These are phyloP conservation scores for Lycia hirtaria DNA, from an alignment of 2,888 invertebrate genomes.

Conservation along the genomic window DNA sequence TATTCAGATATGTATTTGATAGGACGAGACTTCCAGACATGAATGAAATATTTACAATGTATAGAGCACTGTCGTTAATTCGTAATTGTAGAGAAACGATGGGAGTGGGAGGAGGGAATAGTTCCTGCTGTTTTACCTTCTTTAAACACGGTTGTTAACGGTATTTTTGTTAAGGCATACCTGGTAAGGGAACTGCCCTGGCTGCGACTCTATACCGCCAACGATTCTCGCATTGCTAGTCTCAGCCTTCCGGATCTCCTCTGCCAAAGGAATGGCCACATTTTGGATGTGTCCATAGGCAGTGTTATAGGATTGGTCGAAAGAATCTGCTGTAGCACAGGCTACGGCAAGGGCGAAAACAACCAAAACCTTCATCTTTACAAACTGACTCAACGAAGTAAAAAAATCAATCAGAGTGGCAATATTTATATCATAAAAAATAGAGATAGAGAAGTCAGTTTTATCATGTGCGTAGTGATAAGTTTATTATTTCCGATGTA, in stretches of 20 bases:
- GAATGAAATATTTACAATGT: too few relatives aligned
- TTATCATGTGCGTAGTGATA: constrained; percentile 7
- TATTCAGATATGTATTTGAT: too few relatives aligned
- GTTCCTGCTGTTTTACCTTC: too few relatives aligned
- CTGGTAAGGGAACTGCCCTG: constrained; percentile 44
- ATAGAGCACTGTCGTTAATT: too few relatives aligned
- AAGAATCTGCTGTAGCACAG: constrained; percentile 6
- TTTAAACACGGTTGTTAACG: not conserved
- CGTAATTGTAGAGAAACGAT: too few relatives aligned
- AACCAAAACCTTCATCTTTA: constrained; percentile 32
- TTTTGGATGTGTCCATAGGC: constrained; percentile 24
- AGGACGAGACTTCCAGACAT: too few relatives aligned
- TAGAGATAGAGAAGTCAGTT: not conserved
- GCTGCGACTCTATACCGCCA: constrained; percentile 38
- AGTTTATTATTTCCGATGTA: too few relatives aligned
- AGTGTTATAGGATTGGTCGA: not conserved
- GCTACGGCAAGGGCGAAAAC: constrained; percentile 26
- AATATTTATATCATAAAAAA: constrained; percentile 5
- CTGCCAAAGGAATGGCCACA: constrained; percentile 27
- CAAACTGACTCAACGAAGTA: not conserved
- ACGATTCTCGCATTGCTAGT: constrained; percentile 42
- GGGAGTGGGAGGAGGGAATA: too few relatives aligned
- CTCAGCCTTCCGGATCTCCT: constrained; percentile 26
- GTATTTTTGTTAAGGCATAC: constrained; percentile 29
- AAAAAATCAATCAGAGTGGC: not conserved